Evolutionary conservation across 2,113 vertebrate species (phyloP), one percentile per base, ranked within the genome.

Genomic region (Aphyosemion australe): DNA sequence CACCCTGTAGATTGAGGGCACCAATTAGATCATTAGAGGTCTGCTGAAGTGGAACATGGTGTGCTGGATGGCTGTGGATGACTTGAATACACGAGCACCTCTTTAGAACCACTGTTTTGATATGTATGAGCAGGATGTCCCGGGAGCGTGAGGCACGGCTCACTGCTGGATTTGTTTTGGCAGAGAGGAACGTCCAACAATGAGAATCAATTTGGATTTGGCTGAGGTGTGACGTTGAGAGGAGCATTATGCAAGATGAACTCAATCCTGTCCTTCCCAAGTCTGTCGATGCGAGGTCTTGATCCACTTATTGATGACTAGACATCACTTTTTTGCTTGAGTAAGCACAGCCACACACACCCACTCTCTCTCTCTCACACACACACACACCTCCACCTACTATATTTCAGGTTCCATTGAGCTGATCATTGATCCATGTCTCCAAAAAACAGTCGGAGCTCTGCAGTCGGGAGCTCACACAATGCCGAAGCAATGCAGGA

Each of bases 401-500:
- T 20, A 58, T 12, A 55, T 50, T 45, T 37, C 15, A 26, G 39
- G 48, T 46, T 16, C 34, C 21, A 54, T 46, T 52, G 72, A 69
- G 69, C 72, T 76, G 62, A 71, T 26, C 68, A 85, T 43, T 77
- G 81, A 90, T 90, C 84, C 51, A 63, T 32, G 54, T 73, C 72
- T 62, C 67, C 64, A 67, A 77, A 77, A 68, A 69, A 49, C 65
- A 55, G 54, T 59, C 46, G 2, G 49, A 46, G 69, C 74, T 69
- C 76, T 60, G 73, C 87, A 83, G 82, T 75, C 62, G 26, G 50
- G 66, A 76, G 54, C 47, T 34, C 82, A 77, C 54, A 72, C 73
- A 42, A 69, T 85, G 80, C 48, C 11, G 67, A 78, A 75, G 65
- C 79, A 82, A 84, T 90, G 88, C 90, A 89, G 84, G 48, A 60